Percentiles rank a stretch among this genome's conserved stretches.
Conservation (phyloP, 35 echinoderm and acorn worm genomes). For the Amphiura filiformis region DNA sequence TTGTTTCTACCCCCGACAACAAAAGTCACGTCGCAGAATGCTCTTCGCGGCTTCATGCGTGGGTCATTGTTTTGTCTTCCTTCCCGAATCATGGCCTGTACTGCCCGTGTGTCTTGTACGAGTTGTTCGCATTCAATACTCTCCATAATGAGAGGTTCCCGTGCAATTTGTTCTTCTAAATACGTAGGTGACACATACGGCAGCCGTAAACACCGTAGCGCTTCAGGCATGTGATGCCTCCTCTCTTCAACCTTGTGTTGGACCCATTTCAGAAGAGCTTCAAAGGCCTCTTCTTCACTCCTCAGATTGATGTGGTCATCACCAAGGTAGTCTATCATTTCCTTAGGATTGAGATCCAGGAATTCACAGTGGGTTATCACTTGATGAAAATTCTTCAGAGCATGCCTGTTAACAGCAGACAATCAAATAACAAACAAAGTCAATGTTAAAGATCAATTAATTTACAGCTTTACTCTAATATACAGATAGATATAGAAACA, state of each 20-base stretch:
- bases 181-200: slow-evolving; percentile 73
- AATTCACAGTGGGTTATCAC: slow-evolving; percentile 80
- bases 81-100: slow-evolving; percentile 78
- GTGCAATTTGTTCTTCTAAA: slow-evolving; percentile 51
- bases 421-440: too few species aligned
- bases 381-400: slow-evolving; percentile 87
- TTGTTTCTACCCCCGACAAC: slow-evolving; percentile 81
- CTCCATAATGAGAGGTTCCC: slow-evolving; percentile 50
- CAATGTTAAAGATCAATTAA: too few species aligned
- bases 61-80: slow-evolving; percentile 66
- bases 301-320: slow-evolving; percentile 89
- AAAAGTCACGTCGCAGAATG: slow-evolving; percentile 91
- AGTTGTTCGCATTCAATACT: slow-evolving; percentile 66
- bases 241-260: slow-evolving; percentile 63
- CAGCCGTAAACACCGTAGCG: slow-evolving; percentile 62
- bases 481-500: too few species aligned
- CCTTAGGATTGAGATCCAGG: slow-evolving; percentile 54
- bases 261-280: slow-evolving; percentile 88
- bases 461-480: too few species aligned
- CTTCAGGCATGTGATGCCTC: slow-evolving; percentile 41
- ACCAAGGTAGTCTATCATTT: slow-evolving; percentile 80
- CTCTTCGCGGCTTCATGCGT: slow-evolving; percentile 59
- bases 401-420: slow-evolving; percentile 67
- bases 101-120: slow-evolving; percentile 65
- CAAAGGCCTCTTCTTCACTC: slow-evolving; percentile 79